A percentile compares a stretch with the other conserved stretches of the same genome.
phyloP scores from a whole-genome alignment of 2,797 vertebrate species.

The Leuciscus waleckii region DNA sequence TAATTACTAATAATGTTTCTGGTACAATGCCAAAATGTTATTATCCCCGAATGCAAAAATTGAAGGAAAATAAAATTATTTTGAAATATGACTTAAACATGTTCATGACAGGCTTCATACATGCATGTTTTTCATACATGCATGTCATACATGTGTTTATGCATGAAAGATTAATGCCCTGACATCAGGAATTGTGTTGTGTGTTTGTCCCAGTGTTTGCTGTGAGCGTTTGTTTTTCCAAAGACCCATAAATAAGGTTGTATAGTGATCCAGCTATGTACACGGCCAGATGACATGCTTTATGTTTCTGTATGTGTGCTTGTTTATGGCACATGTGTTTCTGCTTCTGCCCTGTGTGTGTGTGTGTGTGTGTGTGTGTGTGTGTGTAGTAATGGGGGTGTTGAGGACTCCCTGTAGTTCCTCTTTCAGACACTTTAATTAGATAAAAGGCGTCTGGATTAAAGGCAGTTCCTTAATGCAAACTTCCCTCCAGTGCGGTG shows the following conservation, averaged over 20 bases:
- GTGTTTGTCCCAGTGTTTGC: conserved; percentile 14
- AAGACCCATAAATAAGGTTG: conserved; percentile 11
- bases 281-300: background rate
- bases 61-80: background rate
- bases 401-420: conserved; percentile 56
- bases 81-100: background rate
- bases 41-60: background rate
- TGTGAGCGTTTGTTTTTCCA: background rate
- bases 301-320: background rate
- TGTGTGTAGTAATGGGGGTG: conserved; percentile 30
- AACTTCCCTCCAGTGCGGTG: conserved; percentile 53
- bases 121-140: too few species aligned
- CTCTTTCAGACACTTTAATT: conserved; percentile 66
- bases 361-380: conserved; percentile 45
- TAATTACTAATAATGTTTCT: background rate
- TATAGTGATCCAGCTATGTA: background rate
- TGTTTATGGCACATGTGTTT: conserved; percentile 27
- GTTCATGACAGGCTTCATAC: background rate
- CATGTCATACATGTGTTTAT: background rate
- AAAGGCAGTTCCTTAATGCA: conserved; percentile 63
- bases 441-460: conserved; percentile 66
- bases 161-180: background rate
- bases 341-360: conserved; percentile 28
- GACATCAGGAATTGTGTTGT: conserved; percentile 20
- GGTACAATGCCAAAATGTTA: background rate